Conservation (phyloP, 2,113 vertebrate species). For the Pteronura brasiliensis region DNA sequence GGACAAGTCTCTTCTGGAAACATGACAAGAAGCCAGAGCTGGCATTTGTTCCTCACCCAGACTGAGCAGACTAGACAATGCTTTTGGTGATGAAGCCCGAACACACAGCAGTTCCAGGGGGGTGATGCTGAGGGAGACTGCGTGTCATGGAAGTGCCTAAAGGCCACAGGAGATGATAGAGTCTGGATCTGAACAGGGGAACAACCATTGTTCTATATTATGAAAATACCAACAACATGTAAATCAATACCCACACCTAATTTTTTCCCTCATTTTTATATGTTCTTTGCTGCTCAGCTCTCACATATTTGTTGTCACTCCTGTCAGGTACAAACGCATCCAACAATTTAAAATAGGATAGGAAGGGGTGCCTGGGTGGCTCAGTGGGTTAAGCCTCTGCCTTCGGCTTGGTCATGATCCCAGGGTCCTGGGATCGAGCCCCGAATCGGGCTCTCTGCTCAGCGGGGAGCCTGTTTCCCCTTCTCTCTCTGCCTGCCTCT, state of each 20-base stretch:
- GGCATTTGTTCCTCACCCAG: not conserved
- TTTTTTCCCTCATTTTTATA: not conserved
- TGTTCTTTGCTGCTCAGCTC: not conserved
- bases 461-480: too few relatives aligned
- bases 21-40: not conserved
- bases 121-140: constrained; percentile 95
- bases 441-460: too few relatives aligned
- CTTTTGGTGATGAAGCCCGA: constrained; percentile 86
- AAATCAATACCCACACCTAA: not conserved
- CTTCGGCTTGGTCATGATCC: too few relatives aligned
- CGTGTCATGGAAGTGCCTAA: constrained; percentile 95
- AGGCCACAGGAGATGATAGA: constrained; percentile 95
- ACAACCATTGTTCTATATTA: not conserved
- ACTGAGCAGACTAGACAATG: not conserved
- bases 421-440: too few relatives aligned
- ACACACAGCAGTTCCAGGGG: constrained; percentile 94
- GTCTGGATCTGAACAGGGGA: constrained; percentile 90
- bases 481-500: too few relatives aligned
- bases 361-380: not conserved
- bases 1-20: not conserved
- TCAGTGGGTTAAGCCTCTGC: too few relatives aligned
- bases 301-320: not conserved
- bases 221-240: not conserved
- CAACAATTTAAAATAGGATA: not conserved
- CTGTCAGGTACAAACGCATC: not conserved